Evolutionary conservation across 2,797 vertebrate genomes (phyloP).

Genomic region (Gorsachius magnificus): DNA sequence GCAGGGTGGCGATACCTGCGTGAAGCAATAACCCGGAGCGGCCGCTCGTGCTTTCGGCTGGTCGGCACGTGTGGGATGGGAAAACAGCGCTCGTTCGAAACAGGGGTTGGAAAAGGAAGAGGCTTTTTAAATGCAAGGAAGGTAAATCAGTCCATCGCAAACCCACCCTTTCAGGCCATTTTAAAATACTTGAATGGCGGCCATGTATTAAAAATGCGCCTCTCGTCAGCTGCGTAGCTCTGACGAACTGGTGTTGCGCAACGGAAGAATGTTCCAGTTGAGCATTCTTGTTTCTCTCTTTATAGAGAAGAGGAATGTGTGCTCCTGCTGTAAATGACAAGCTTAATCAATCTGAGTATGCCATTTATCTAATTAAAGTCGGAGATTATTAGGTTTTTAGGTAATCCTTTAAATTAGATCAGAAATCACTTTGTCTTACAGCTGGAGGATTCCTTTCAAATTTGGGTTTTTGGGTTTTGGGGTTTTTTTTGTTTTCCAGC

Average conservation of each 20-base stretch:
- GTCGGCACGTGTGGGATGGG: neutral
- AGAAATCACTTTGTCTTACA: neutral
- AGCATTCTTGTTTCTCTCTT: neutral
- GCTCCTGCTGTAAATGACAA: neutral
- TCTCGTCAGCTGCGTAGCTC: neutral
- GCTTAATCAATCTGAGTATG: slow-evolving; percentile 12
- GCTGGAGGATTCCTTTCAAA: neutral
- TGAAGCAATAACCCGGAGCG: neutral
- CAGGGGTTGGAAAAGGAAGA: neutral
- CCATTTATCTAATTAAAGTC: slow-evolving; percentile 36
- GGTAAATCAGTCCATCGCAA: neutral
- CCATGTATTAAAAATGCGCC: neutral
- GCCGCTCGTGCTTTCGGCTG: neutral
- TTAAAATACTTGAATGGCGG: neutral
- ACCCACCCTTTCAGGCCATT: neutral
- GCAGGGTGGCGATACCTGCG: neutral
- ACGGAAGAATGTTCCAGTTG: neutral
- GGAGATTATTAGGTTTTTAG: slow-evolving; percentile 34
- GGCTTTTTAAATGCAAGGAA: neutral
- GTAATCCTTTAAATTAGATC: slow-evolving; percentile 47
- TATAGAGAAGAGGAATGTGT: neutral
- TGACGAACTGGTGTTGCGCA: neutral
- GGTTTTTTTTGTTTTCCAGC: neutral
- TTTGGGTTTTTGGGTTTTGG: too few relatives aligned
- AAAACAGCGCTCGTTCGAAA: neutral